Base-by-base conservation (phyloP, 2,888 invertebrate genomes). In the Chrysolina americana region DNA sequence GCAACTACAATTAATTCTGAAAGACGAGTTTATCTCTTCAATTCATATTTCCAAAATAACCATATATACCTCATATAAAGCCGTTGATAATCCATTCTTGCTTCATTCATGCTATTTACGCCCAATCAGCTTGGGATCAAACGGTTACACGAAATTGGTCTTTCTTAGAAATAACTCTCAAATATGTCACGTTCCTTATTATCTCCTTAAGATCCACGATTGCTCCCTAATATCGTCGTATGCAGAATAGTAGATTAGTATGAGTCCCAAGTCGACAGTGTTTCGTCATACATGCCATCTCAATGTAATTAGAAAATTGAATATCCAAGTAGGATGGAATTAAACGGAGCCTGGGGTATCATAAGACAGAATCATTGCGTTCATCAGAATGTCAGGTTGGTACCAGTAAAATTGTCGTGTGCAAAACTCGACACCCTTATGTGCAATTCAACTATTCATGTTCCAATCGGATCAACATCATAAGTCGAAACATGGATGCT, bases 281-380 rank as follows among this genome's bases (percentile, higher is more conserved):
- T 59, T 23, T 9, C n/a, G 59, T 59, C 36, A 59, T 59, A 59
- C 10, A 59, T 36, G 59, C 59, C 23, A 21, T 36, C 59, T 59
- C 28, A 15, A 59, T 59, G 59, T 28, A n/a, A 59, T 59, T 59
- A 36, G 59, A n/a, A 59, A 59, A 59, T 59, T 59, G 17, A 59
- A 59, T 59, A 28, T 59, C 36, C 36, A 59, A 28, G 36, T 59
- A 9, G 36, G 36, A 28, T 10, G n/a, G 15, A 36, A 59, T 59
- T 59, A 28, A 36, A 6, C 28, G 59, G 28, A n/a, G 59, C 28
- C 59, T 28, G n/a, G 59, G 36, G 59, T 28, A 36, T 36, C 13
- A 53, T 53, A 11, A 13, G 21, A 21, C 3, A 5, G 10, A 53
- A 53, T 53, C 21, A 53, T 53, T 11, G 5, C 13, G 19, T 53